Evolutionary conservation across 2,113 vertebrate genomes (phyloP).

Genomic region (Pelobates fuscus): DNA sequence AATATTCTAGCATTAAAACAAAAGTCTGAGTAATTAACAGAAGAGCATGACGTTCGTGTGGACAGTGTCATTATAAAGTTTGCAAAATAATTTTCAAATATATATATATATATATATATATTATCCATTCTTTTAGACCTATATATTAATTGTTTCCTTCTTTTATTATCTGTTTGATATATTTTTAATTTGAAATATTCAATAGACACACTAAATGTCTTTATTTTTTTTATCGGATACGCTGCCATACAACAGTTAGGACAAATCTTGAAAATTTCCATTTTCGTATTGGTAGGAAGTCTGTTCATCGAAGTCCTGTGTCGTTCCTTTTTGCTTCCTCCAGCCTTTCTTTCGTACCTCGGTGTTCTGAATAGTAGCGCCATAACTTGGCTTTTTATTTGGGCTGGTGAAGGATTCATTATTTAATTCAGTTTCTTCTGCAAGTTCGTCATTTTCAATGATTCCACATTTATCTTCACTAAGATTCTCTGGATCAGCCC

Average conservation of each 20-base stretch:
- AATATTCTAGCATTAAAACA: not conserved
- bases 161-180: not conserved
- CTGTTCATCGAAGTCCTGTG: constrained; percentile 72
- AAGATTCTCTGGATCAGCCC: constrained; percentile 89
- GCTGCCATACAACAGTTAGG: constrained; percentile 62
- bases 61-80: not conserved
- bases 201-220: not conserved
- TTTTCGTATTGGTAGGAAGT: constrained; percentile 74
- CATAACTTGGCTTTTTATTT: constrained; percentile 79
- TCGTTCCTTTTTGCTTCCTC: constrained; percentile 72
- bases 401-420: constrained; percentile 69
- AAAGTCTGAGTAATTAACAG: not conserved
- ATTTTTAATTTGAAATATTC: not conserved
- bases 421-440: constrained; percentile 85
- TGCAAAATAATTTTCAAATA: not conserved
- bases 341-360: constrained; percentile 69
- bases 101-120: not conserved
- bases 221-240: not conserved
- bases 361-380: constrained; percentile 78
- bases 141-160: not conserved
- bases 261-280: constrained; percentile 72
- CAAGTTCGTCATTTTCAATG: constrained; percentile 88
- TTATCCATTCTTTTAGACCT: not conserved
- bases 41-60: not conserved
- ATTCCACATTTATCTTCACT: constrained; percentile 92